Evolutionary conservation across 2,888 invertebrate species (phyloP), one percentile per base, ranked within the genome.

Genomic region (Caradrina clavipalpis): DNA sequence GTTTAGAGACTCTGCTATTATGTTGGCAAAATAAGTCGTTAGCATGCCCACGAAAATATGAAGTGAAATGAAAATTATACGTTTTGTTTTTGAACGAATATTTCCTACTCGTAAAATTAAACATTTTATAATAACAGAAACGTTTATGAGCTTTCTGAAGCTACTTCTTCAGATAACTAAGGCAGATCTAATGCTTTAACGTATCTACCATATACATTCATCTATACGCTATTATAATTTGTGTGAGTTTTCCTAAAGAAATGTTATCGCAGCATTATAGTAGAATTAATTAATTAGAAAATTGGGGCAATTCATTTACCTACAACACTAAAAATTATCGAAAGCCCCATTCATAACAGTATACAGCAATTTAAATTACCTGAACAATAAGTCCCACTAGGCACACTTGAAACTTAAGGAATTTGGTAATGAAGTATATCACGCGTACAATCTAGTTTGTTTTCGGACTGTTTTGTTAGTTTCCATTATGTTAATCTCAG

Each of bases 401-500:
- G 15, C 50, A 69, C 62, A 69, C 73, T 73, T 59, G 68, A 47
- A 73, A 81, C 68, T 73, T 80, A n/a, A 83, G 71, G 78, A 78
- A 85, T 84, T 84, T 51, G 49, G 65, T 83, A 86, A 87, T 73
- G 66, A 76, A 71, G 62, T 53, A 73, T 83, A 88, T 87, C 85
- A 83, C 67, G 59, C 64, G 78, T 85, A 81, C 78, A 66, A 86
- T 85, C 83, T 80, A 79, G 81, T 85, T 87, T 84, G 82, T 81
- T 86, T 85, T 86, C 68, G 66, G 80, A 87, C 78, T 87, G 91
- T 92, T 93, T 90, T 81, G 88, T 89, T 87, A 89, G 86, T 88
- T 87, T 78, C 85, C 82, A 89, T 91, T 92, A 93, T 91, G 92
- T 86, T 94, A 93, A 94, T 93, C 89, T 89, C 81, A 71, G 80